These are phyloP conservation scores for Cancer borealis DNA, from an alignment of 2,888 invertebrate species.

Conservation along the genomic window DNA sequence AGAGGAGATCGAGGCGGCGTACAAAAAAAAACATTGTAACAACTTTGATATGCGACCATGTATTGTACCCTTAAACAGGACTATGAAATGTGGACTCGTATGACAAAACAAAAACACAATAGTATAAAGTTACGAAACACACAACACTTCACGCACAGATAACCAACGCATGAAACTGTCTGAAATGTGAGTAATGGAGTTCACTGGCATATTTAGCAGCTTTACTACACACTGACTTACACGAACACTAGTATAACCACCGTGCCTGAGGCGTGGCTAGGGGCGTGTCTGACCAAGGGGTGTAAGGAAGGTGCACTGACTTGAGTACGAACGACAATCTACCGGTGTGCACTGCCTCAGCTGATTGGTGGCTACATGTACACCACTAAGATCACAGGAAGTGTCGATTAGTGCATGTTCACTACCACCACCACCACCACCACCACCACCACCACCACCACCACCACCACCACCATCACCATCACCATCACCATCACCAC, in stretches of 20 bases:
- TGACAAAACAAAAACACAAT: background rate
- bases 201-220: background rate
- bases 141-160: background rate
- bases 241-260: background rate
- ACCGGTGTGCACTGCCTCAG: background rate
- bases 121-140: background rate
- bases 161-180: background rate
- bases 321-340: background rate
- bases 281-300: background rate
- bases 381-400: background rate
- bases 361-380: background rate
- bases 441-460: background rate
- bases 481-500: background rate
- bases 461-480: background rate
- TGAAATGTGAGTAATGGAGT: background rate
- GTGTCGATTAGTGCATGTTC: background rate
- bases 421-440: background rate
- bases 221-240: background rate
- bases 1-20: too few species aligned
- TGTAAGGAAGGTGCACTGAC: background rate
- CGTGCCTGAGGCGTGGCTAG: background rate
- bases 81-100: too few species aligned
- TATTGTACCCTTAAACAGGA: too few species aligned
- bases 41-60: too few species aligned
- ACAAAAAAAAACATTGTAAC: too few species aligned